These are phyloP conservation scores for Amblyopsis hoosieri DNA, from an alignment of 2,797 vertebrate species.

Conservation along the genomic window DNA sequence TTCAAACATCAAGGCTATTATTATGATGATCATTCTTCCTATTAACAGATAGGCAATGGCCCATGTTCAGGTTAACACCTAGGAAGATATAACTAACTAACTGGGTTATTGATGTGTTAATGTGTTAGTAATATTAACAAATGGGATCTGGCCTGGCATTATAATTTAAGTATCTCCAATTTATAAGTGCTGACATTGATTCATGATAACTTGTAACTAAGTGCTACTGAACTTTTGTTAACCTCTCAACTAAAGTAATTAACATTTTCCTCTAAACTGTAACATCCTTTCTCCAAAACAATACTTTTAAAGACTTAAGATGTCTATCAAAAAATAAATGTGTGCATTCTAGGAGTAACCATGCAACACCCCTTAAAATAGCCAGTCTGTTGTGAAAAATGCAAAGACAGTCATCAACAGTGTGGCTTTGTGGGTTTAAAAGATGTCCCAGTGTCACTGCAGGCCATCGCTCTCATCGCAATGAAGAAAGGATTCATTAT, in stretches of 20 bases:
- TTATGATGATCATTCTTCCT: slow-evolving; percentile 32
- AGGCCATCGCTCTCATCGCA: slow-evolving; percentile 29
- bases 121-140: too few species aligned
- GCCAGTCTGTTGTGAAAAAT: slow-evolving; percentile 17
- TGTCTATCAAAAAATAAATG: slow-evolving; percentile 28
- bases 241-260: slow-evolving; percentile 18
- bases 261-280: too few species aligned
- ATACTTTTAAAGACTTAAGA: not conserved
- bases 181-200: slow-evolving; percentile 37
- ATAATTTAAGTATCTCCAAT: slow-evolving; percentile 30
- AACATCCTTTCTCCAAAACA: too few species aligned
- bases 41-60: slow-evolving; percentile 41
- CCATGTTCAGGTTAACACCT: slow-evolving; percentile 41
- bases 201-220: slow-evolving; percentile 32
- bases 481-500: slow-evolving; percentile 41
- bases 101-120: not conserved
- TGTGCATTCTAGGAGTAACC: slow-evolving; percentile 32
- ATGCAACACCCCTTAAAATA: not conserved
- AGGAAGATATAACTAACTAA: slow-evolving; percentile 1
- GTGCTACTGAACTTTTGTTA: slow-evolving; percentile 22
- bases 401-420: slow-evolving; percentile 31
- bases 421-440: slow-evolving; percentile 36
- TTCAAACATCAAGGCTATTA: slow-evolving; percentile 51
- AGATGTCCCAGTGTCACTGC: slow-evolving; percentile 24
- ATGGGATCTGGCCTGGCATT: too few species aligned